Evolutionary conservation across 2,113 vertebrate species (phyloP).

Genomic region (Lepus timidus): DNA sequence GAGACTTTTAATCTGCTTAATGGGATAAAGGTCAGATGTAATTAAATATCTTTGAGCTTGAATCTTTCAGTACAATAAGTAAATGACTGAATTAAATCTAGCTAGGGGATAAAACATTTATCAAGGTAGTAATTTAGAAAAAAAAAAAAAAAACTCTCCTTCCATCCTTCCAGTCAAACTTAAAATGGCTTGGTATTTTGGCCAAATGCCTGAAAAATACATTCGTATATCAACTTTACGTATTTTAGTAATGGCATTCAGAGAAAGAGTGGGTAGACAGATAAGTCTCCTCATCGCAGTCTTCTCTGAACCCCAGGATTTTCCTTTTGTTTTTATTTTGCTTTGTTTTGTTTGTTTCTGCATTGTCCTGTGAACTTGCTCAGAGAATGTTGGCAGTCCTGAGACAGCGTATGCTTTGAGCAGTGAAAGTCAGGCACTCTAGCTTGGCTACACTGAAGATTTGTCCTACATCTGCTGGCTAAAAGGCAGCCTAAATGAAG

Average conservation of each 20-base stretch:
- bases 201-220: conserved; percentile 44
- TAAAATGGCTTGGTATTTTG: conserved; percentile 44
- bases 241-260: conserved; percentile 17
- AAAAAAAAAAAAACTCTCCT: conserved; percentile 43
- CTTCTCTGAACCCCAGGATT: neutral
- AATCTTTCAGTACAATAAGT: conserved; percentile 78
- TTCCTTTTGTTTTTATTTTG: neutral
- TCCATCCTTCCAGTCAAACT: conserved; percentile 53
- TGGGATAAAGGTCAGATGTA: conserved; percentile 81
- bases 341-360: neutral
- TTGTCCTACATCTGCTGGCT: neutral
- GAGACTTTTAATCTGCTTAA: conserved; percentile 88
- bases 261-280: neutral
- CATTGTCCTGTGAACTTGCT: neutral
- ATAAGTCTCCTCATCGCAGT: neutral
- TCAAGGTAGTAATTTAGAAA: conserved; percentile 74
- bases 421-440: neutral
- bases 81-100: conserved; percentile 73
- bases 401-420: neutral
- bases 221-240: neutral
- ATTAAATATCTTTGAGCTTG: conserved; percentile 85
- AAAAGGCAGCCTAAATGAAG: neutral
- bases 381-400: neutral
- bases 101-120: conserved; percentile 65
- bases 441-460: neutral